Base-by-base conservation (phyloP, 2,113 vertebrate genomes). In the Macrotis lagotis region DNA sequence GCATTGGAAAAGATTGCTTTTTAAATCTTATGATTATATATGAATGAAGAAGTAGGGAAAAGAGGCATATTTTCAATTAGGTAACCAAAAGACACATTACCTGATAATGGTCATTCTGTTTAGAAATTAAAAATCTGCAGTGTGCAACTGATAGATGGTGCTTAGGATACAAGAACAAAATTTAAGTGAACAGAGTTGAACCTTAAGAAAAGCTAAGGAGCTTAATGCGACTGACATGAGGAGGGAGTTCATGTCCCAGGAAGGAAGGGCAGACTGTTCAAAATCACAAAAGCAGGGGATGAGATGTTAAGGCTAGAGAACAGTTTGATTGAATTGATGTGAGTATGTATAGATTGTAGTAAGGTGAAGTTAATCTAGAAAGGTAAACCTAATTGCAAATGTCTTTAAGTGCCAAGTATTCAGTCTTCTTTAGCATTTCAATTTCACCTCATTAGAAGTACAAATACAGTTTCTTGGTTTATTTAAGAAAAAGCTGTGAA, bases 351-450 rank as follows among this genome's bases (percentile, higher is more conserved):
- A 25, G 53, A 66, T 31, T 52, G 0, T 48, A 90, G 5, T 31
- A 48, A 83, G 4, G 31, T 31, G 28, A 94, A 91, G 55, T 31
- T 44, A 0, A 88, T 91, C 93, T 50, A 25, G 14, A 50, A 93
- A 93, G 47, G 44, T 93, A 83, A 90, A 7, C 51, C 90, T 91
- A 55, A 93, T 47, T 95, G 3, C 24, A 93, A 44, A 95, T 14
- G 14, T 8, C 74, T 97, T 96, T 59, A 96, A 94, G 90, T 92
- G 55, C 31, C 95, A 89, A 74, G 25, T 88, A 88, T 95, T 94
- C 10, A 52, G 3, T 93, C 28, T 88, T 11, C 3, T 93, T 94
- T 37, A 93, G 25, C 7, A 74, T 83, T 26, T 89, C 91, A 50
- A 90, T 5, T 44, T 16, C 16, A 44, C 37, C 37, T 83, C n/a